These are phyloP conservation scores for Neocloeon triangulifer DNA, from an alignment of 1,140 invertebrate species.

Conservation along the genomic window DNA sequence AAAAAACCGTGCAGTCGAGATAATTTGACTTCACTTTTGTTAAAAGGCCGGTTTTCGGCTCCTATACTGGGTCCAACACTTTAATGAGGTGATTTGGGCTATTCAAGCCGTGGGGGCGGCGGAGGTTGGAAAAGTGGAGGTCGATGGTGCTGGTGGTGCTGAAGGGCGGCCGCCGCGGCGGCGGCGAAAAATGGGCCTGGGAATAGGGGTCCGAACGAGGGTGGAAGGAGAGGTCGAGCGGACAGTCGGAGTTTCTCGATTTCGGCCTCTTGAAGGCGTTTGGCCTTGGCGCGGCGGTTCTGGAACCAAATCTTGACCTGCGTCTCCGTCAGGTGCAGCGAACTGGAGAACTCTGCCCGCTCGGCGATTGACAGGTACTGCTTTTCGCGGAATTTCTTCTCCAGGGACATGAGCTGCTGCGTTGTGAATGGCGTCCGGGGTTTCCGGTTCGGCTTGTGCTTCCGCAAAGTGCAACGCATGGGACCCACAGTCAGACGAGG, in stretches of 20 bases:
- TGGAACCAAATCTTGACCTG: slow-evolving; percentile 99
- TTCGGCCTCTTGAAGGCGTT: slow-evolving; percentile 84
- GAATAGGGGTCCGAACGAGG: slow-evolving; percentile 10
- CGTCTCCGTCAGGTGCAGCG: slow-evolving; percentile 83
- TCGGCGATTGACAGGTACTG: slow-evolving; percentile 94
- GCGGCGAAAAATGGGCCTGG: too few relatives aligned
- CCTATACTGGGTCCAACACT: too few relatives aligned
- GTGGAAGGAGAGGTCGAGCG: slow-evolving; percentile 25
- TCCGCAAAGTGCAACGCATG: slow-evolving; percentile 57
- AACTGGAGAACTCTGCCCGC: slow-evolving; percentile 86
- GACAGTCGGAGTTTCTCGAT: slow-evolving; percentile 71
- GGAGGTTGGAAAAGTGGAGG: neutral
- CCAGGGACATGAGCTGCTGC: slow-evolving; percentile 77
- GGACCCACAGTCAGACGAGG: neutral
- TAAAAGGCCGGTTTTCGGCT: too few relatives aligned
- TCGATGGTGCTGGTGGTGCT: neutral
- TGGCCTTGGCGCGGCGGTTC: slow-evolving; percentile 85
- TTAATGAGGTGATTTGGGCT: too few relatives aligned
- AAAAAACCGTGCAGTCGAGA: too few relatives aligned
- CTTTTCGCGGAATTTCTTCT: slow-evolving; percentile 90
- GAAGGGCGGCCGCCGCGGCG: neutral
- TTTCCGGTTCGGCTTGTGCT: slow-evolving; percentile 92
- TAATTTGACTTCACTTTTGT: too few relatives aligned
- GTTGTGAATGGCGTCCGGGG: slow-evolving; percentile 94
- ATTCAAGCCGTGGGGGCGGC: too few relatives aligned